Evolutionary conservation across 2,113 vertebrate species (phyloP).

Genomic region (Coregonus clupeaformis): DNA sequence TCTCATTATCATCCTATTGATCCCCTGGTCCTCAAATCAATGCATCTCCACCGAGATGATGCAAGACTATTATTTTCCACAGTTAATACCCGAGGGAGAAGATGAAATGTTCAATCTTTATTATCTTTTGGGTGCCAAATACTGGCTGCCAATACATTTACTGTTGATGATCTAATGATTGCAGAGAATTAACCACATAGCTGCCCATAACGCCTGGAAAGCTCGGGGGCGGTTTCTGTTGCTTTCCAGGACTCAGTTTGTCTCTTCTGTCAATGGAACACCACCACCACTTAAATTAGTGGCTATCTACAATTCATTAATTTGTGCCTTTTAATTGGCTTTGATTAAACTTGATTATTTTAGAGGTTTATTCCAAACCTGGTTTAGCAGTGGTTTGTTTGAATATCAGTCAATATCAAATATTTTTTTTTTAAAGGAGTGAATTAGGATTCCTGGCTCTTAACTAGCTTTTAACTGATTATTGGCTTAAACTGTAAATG

Average conservation of each 20-base stretch:
- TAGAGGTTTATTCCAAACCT: no score
- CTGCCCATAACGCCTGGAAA: not conserved
- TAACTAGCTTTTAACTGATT: no score
- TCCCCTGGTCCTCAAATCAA: conserved; percentile 18
- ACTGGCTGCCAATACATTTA: not conserved
- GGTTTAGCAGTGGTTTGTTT: no score
- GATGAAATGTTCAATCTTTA: no score
- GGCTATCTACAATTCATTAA: no score
- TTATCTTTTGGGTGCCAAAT: no score
- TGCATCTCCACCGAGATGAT: conserved; percentile 9
- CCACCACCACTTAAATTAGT: conserved; percentile 1
- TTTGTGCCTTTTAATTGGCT: not conserved
- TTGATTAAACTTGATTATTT: not conserved
- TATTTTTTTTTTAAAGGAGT: no score
- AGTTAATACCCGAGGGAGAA: no score
- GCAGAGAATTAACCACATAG: not conserved
- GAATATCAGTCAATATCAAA: no score
- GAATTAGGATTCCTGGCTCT: no score
- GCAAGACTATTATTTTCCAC: not conserved
- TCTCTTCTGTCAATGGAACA: not conserved
- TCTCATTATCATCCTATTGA: conserved; percentile 27
- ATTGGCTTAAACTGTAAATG: no score
- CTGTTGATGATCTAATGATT: not conserved
- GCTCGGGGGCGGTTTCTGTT: not conserved
- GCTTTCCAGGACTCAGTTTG: not conserved